Base-by-base conservation (phyloP, 2,888 invertebrate species). In the Drosophila subsilvestris region DNA sequence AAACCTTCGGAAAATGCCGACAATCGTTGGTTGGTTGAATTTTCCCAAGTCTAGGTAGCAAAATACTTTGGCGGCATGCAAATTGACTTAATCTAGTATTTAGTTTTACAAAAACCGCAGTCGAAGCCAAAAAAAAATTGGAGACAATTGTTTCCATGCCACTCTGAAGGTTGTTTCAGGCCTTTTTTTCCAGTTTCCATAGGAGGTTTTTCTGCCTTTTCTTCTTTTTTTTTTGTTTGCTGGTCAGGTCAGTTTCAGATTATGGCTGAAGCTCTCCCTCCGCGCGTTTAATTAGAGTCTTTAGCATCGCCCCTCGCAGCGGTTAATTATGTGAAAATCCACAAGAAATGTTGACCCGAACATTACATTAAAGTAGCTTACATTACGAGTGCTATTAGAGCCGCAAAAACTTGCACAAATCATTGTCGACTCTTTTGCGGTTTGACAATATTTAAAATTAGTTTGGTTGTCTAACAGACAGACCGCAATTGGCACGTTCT, bases 1-100 rank as follows among this genome's bases (percentile, higher is more conserved):
- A 84, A 85, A 88, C 85, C 85, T 85, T 85, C 85, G 89, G 85
- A 85, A 88, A 85, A 88, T 67, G 81, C 87, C 88, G 85, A 85
- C 88, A 88, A 83, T 83, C 75, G 76, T 47, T 62, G 42, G 74
- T 51, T 37, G 29, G n/a, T 47, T 49, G n/a, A 54, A 74, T 88
- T 88, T 85, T 85, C 85, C 84, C 88, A 85, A 81, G 85, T 79
- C 82, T 83, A 87, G 82, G 85, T 85, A 75, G 83, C 77, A 50
- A 78, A 80, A 80, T 79, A 71, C 84, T 83, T 82, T 86, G 71
- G 78, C 86, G 77, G 83, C 86, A 88, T 85, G 85, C 84, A 88
- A 85, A 85, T 85, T 80, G 81, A 68, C 80, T 84, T 84, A 84
- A 88, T 88, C 88, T 88, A 86, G 76, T 86, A 88, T 84, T 84